A percentile compares a stretch with the other conserved stretches of the same genome.
These are phyloP conservation scores for Lycaon pictus DNA, from an alignment of 2,113 vertebrate genomes.

Conservation along the genomic window DNA sequence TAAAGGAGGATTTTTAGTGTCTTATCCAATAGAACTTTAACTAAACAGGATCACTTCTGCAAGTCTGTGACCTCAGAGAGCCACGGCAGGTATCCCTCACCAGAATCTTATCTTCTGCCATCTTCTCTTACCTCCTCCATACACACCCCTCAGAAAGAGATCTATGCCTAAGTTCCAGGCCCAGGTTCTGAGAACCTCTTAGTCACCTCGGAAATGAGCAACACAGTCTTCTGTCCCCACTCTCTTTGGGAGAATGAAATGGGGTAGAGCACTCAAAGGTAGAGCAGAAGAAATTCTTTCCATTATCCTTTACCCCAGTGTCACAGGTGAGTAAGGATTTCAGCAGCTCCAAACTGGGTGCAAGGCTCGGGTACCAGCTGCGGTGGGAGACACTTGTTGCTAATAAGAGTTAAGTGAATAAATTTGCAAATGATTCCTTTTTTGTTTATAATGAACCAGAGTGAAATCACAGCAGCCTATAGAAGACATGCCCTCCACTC, in stretches of 20 bases:
- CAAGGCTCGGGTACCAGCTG: not conserved
- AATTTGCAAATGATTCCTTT: not conserved
- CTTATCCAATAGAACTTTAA: not conserved
- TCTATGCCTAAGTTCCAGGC: not conserved
- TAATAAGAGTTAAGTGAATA: not conserved
- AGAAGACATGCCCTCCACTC: not conserved
- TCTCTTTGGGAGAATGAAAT: not conserved
- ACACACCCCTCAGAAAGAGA: not conserved
- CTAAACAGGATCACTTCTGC: slow-evolving; percentile 4
- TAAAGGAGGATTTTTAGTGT: not conserved
- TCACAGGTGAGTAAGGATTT: not conserved
- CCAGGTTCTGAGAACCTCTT: not conserved
- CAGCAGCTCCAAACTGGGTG: not conserved
- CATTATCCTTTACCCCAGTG: not conserved
- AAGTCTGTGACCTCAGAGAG: not conserved
- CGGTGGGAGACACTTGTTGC: not conserved
- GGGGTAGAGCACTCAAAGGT: not conserved
- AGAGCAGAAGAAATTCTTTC: not conserved
- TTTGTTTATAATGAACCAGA: slow-evolving; percentile 10
- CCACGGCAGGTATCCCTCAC: not conserved
- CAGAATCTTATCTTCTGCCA: not conserved
- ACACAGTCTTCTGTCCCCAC: not conserved
- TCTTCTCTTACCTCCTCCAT: not conserved
- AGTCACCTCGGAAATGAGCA: not conserved
- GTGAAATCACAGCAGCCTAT: not conserved